Conservation (phyloP, 2,888 invertebrate genomes). For the Rotaria sp. region DNA sequence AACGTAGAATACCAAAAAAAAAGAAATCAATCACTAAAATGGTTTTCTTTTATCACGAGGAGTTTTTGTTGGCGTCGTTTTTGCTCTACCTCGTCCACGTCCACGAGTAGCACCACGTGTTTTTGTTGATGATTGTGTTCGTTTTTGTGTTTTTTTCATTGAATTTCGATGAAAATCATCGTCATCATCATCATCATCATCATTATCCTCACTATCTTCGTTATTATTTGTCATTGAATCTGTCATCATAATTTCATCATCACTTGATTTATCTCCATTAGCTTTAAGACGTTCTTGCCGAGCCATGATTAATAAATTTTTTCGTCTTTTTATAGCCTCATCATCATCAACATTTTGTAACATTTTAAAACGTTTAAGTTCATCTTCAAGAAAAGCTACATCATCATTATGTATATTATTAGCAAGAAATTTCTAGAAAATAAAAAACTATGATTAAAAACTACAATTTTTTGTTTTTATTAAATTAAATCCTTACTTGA, state of each 20-base stretch:
- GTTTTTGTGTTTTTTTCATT: neutral
- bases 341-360: neutral
- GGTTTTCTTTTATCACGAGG: neutral
- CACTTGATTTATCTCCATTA: neutral
- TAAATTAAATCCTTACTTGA: neutral
- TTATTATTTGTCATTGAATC: neutral
- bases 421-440: neutral
- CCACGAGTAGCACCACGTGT: neutral
- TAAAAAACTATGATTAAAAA: neutral
- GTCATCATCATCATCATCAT: conserved; percentile 27
- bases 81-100: conserved; percentile 16
- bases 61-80: neutral
- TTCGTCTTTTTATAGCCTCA: conserved; percentile 29
- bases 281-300: neutral
- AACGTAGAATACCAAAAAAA: no score
- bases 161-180: conserved; percentile 30
- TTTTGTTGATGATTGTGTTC: neutral
- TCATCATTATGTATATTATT: neutral
- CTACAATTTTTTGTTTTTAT: neutral
- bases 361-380: neutral
- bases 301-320: conserved; percentile 20
- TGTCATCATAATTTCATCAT: neutral
- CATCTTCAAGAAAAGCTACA: neutral
- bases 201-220: neutral
- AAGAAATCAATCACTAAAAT: neutral